phyloP scores from a whole-genome alignment of 2,888 invertebrate species.

The Apodemia duryi region DNA sequence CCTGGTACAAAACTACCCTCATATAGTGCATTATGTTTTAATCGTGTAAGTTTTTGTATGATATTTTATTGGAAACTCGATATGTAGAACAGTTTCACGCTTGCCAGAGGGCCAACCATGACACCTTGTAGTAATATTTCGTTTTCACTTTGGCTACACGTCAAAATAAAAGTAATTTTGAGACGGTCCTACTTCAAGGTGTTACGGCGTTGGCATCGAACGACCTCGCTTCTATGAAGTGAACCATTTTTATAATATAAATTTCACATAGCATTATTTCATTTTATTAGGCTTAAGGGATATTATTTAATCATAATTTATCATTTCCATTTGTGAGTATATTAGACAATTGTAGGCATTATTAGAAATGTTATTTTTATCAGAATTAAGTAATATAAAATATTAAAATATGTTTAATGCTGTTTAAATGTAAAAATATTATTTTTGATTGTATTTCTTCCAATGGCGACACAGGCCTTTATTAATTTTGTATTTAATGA shows the following conservation, averaged over 20 bases:
- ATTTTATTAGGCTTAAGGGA: conserved; percentile 39
- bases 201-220: conserved; percentile 24
- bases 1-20: conserved; percentile 70
- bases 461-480: conserved; percentile 25
- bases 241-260: conserved; percentile 38
- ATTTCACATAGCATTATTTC: conserved; percentile 34
- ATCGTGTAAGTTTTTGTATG: conserved; percentile 62
- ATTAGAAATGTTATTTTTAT: conserved; percentile 53
- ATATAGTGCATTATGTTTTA: conserved; percentile 71
- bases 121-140: not conserved
- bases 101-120: conserved; percentile 43
- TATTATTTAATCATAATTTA: conserved; percentile 52
- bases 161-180: not conserved
- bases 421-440: conserved; percentile 51
- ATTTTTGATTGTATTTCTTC: conserved; percentile 37
- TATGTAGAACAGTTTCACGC: conserved; percentile 38
- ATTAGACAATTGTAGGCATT: conserved; percentile 58
- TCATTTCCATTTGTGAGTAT: conserved; percentile 46
- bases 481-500: conserved; percentile 18
- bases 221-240: conserved; percentile 70
- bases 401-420: conserved; percentile 46
- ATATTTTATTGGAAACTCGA: conserved; percentile 56
- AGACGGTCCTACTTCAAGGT: not conserved
- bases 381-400: conserved; percentile 42
- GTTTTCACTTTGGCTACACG: not conserved